A percentile compares a stretch with the other conserved stretches of the same genome.
phyloP scores from a whole-genome alignment of 2,888 invertebrate species.

The Pristionchus exspectatus region DNA sequence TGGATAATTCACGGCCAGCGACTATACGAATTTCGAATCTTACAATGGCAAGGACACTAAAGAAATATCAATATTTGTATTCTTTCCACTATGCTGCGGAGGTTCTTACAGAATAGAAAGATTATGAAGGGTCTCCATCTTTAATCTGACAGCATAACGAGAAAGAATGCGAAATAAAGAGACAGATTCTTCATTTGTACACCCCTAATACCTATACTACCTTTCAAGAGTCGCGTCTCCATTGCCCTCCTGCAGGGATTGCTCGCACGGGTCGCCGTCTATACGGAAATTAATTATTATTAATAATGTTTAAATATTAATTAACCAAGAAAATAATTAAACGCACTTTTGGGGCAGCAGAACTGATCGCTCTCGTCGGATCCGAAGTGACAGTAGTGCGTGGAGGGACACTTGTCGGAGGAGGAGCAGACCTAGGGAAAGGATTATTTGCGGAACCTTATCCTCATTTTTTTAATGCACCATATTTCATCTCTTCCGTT shows the following conservation, averaged over 20 bases:
- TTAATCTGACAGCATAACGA: too few species aligned
- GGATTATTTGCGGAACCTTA: too few species aligned
- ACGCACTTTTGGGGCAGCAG: constrained; percentile 77
- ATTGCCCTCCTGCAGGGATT: background rate
- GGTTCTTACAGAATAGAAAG: too few species aligned
- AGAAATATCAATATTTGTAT: too few species aligned
- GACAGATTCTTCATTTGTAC: too few species aligned
- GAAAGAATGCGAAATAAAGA: too few species aligned
- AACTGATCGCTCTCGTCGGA: constrained; percentile 70
- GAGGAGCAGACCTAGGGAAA: constrained; percentile 70
- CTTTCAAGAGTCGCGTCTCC: constrained; percentile 46
- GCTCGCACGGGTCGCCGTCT: constrained; percentile 54
- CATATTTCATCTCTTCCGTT: background rate
- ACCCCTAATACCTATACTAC: background rate
- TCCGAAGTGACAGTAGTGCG: constrained; percentile 78
- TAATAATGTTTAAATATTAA: background rate
- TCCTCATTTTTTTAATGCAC: too few species aligned
- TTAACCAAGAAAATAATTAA: background rate
- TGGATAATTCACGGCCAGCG: background rate
- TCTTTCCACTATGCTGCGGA: too few species aligned
- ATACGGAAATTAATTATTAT: background rate
- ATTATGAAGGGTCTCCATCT: too few species aligned
- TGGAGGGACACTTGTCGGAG: constrained; percentile 72
- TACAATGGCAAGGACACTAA: too few species aligned
- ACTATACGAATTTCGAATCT: background rate